Base-by-base conservation (phyloP, 1,140 invertebrate species). In the Eumaeus atala region DNA sequence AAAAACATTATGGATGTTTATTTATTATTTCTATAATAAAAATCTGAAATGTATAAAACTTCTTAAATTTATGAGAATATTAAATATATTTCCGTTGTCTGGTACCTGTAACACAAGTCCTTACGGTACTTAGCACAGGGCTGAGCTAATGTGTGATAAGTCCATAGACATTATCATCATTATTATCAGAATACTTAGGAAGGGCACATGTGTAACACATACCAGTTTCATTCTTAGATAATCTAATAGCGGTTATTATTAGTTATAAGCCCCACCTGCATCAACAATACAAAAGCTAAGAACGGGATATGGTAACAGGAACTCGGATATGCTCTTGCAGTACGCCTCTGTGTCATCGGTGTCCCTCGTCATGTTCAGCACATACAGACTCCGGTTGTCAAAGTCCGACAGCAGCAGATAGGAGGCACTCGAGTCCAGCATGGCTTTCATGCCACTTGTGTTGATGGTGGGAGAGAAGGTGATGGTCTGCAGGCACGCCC, bases 401-500 rank as follows among this genome's bases (percentile, higher is more conserved):
- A 96, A 92, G 82, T 97, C 95, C 0, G 95, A 95, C 10, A 98
- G 85, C 6, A 98, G 79, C 33, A 98, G 87, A 81, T 95, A 97
- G 51, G 90, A 91, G 8, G 95, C 94, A 56, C 93, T 93, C 1
- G 93, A 87, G 88, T 98, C 96, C 17, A 97, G 87, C 28, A 91
- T 90, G 0, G 95, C 93, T 86, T 96, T 97, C 33, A 95, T 78
- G n/a, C 76, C 78, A 34, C 40, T 53, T 6, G 84, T 17, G 3
- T 84, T 47, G 21, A 76, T 55, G 1, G 76, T 66, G 8, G 90
- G 84, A 1, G 89, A 80, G 72, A 93, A 96, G 65, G 87, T 91
- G 53, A 98, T 92, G 0, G 94, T 97, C 84, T 98, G 97, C 12
- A 98, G 87, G 73, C 96, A 98, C 33, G 90, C 91, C 97, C 97